A percentile compares a stretch with the other conserved stretches of the same genome.
Evolutionary conservation across 2,888 invertebrate species (phyloP).

Genomic region (Drepanosiphum platanoidis): DNA sequence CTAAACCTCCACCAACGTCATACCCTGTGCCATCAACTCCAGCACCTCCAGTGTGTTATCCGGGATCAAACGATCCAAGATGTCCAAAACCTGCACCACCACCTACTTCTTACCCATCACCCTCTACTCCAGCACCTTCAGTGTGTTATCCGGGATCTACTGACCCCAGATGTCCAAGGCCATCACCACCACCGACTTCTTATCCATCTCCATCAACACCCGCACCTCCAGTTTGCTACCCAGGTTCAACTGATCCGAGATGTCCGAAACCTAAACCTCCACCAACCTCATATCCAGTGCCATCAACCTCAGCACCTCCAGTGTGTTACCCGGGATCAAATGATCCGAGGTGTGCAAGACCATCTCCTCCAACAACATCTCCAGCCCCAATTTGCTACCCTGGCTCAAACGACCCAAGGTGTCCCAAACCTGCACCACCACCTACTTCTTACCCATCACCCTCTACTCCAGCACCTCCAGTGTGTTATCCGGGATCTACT

Average conservation of each 20-base stretch:
- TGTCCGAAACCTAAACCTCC: conserved; percentile 66
- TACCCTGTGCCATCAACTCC: conserved; percentile 65
- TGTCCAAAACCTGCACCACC: conserved; percentile 65
- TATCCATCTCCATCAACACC: conserved; percentile 62
- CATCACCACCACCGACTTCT: conserved; percentile 64
- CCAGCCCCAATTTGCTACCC: conserved; percentile 66
- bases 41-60: conserved; percentile 66
- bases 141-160: conserved; percentile 66
- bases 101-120: conserved; percentile 60
- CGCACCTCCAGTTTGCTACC: conserved; percentile 66
- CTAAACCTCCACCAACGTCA: conserved; percentile 64
- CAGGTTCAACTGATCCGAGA: conserved; percentile 67
- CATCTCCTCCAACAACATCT: conserved; percentile 66
- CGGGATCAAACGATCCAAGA: conserved; percentile 66
- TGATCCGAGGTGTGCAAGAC: conserved; percentile 64
- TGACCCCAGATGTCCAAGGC: conserved; percentile 66
- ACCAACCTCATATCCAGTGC: conserved; percentile 64
- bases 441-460: conserved; percentile 64
- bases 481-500: conserved; percentile 67
- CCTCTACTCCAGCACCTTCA: conserved; percentile 64
- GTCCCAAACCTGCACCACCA: conserved; percentile 63
- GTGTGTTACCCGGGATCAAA: too few species aligned
- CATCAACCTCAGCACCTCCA: conserved; percentile 65
- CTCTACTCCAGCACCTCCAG: conserved; percentile 65
- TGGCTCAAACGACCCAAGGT: conserved; percentile 67